These are phyloP conservation scores for Microchrysa polita DNA, from an alignment of 2,888 invertebrate species.

Conservation along the genomic window DNA sequence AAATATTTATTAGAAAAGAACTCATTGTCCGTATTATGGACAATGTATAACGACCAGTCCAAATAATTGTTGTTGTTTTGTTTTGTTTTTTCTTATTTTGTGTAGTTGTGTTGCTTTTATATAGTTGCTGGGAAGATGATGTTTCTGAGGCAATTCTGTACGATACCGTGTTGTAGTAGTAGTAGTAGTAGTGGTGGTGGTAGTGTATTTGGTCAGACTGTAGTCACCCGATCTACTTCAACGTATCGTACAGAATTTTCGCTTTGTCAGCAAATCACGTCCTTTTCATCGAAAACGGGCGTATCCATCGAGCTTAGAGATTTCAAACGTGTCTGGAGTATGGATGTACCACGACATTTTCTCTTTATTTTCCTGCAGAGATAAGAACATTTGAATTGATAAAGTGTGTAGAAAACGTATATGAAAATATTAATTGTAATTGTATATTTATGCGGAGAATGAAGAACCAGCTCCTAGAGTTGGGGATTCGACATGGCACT, in stretches of 20 bases:
- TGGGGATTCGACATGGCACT: no score
- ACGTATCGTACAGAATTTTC: constrained; percentile 94
- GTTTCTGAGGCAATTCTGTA: constrained; percentile 61
- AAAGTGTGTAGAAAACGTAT: no score
- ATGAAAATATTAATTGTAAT: no score
- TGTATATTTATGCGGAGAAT: no score
- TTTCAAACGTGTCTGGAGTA: constrained; percentile 81
- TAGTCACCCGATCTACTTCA: constrained; percentile 89
- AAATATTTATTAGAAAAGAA: constrained; percentile 42
- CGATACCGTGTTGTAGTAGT: no score
- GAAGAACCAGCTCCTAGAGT: no score
- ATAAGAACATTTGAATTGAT: constrained; percentile 8
- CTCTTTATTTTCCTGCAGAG: constrained; percentile 66
- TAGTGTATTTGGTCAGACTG: constrained; percentile 74
- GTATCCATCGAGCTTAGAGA: constrained; percentile 79
- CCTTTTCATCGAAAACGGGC: constrained; percentile 85
- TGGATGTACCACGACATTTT: constrained; percentile 76
- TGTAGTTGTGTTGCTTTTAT: no score
- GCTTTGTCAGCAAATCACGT: constrained; percentile 95
- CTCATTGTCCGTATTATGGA: constrained; percentile 39
- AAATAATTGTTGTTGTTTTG: no score
- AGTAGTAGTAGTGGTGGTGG: no score
- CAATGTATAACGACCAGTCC: constrained; percentile 38
- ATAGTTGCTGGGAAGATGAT: not conserved
- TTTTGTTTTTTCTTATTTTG: no score